Evolutionary conservation across 37 sponge, comb jelly and placozoan species (phyloP).

Genomic region (Eunapius fragilis): DNA sequence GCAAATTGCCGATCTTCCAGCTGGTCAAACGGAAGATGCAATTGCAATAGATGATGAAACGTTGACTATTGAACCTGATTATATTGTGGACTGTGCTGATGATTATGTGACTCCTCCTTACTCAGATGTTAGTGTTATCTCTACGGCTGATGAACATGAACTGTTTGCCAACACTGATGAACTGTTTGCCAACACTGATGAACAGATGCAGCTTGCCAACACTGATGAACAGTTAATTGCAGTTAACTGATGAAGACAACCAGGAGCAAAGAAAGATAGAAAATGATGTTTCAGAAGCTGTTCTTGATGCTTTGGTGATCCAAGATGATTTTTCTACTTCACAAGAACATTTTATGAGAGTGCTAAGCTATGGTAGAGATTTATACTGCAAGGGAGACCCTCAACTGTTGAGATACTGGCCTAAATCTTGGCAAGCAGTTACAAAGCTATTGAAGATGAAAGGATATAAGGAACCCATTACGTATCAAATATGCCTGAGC

Average conservation of each 20-base stretch:
- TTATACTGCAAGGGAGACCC: slow-evolving; percentile 22
- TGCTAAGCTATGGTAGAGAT: slow-evolving; percentile 6
- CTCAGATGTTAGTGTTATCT: not conserved
- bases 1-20: not conserved
- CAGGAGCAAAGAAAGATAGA: not conserved
- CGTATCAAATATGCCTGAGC: slow-evolving; percentile 9
- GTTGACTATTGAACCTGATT: not conserved
- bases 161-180: not conserved
- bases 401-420: slow-evolving; percentile 4
- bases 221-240: too few species aligned
- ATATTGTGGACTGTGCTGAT: not conserved
- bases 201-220: not conserved
- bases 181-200: not conserved
- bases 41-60: not conserved
- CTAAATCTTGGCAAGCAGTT: slow-evolving; percentile 9
- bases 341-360: slow-evolving; percentile 10
- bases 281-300: slow-evolving; percentile 2
- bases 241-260: too few species aligned
- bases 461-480: slow-evolving; percentile 14
- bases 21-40: not conserved
- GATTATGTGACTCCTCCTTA: not conserved
- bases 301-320: slow-evolving; percentile 10
- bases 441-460: not conserved
- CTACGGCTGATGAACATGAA: not conserved
- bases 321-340: slow-evolving; percentile 2